Conservation (phyloP, 2,888 invertebrate species). For the Lordiphosa fenestrarum region DNA sequence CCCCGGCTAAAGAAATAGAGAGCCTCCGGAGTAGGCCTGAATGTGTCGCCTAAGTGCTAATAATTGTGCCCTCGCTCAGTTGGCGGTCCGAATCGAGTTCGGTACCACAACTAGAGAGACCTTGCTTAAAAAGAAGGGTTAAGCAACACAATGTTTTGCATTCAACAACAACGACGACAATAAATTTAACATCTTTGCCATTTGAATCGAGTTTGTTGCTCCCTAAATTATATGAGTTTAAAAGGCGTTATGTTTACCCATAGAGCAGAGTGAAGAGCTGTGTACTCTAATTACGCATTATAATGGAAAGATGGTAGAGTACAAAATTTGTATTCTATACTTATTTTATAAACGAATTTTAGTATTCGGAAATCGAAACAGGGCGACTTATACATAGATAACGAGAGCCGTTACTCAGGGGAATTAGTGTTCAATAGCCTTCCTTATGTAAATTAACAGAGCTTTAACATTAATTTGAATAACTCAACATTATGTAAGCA, state of each 20-base stretch:
- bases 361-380: too few species aligned
- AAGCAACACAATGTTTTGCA: slow-evolving; percentile 24
- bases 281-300: slow-evolving; percentile 15
- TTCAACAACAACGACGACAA: slow-evolving; percentile 10
- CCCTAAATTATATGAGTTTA: slow-evolving; percentile 20
- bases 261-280: slow-evolving; percentile 1
- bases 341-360: too few species aligned
- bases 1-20: slow-evolving; percentile 30
- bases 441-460: too few species aligned
- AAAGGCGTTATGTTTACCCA: slow-evolving; percentile 34
- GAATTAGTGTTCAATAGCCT: too few species aligned
- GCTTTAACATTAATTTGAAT: too few species aligned
- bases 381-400: too few species aligned
- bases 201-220: slow-evolving; percentile 26
- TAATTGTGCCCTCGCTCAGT: slow-evolving; percentile 70
- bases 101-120: background rate
- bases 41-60: slow-evolving; percentile 71
- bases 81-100: slow-evolving; percentile 50
- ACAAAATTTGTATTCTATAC: too few species aligned
- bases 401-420: too few species aligned
- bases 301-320: slow-evolving; percentile 1
- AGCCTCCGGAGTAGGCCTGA: slow-evolving; percentile 46
- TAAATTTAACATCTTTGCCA: slow-evolving; percentile 24
- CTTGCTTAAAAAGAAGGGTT: background rate
- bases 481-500: too few species aligned